Conservation (phyloP, 2,113 vertebrate genomes). For the Ornithorhynchus anatinus region DNA sequence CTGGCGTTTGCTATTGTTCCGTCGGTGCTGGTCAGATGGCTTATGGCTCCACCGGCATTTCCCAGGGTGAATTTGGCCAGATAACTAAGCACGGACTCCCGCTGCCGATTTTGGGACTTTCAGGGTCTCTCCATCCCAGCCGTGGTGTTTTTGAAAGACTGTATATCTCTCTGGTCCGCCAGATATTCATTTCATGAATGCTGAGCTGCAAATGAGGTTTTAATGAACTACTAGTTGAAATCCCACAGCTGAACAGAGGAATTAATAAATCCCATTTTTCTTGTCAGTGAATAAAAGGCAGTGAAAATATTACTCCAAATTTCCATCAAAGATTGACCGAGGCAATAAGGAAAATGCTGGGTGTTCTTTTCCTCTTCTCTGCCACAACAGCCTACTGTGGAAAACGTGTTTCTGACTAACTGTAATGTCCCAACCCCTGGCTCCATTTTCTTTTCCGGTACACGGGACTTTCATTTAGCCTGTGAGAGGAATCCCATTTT, state of each 20-base stretch:
- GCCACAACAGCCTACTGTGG: no score
- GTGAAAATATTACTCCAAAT: neutral
- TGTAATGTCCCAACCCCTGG: no score
- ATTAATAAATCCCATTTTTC: neutral
- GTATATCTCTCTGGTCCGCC: neutral
- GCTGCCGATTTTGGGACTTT: neutral
- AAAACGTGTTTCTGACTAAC: no score
- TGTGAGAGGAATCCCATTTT: no score
- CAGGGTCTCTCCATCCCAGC: neutral
- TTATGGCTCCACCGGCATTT: conserved; percentile 35
- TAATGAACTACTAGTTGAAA: neutral
- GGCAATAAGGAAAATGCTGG: neutral
- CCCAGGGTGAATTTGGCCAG: neutral
- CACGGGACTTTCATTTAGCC: no score
- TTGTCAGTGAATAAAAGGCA: neutral
- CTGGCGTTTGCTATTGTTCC: neutral
- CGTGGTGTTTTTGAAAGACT: neutral
- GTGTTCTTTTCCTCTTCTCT: neutral
- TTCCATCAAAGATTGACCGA: neutral
- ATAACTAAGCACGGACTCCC: neutral
- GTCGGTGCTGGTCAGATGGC: conserved; percentile 18
- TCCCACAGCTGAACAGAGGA: neutral
- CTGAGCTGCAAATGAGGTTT: neutral
- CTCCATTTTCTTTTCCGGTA: no score
- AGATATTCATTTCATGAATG: neutral